phyloP scores from a whole-genome alignment of 2,888 invertebrate species.

The Anthrax anthrax region DNA sequence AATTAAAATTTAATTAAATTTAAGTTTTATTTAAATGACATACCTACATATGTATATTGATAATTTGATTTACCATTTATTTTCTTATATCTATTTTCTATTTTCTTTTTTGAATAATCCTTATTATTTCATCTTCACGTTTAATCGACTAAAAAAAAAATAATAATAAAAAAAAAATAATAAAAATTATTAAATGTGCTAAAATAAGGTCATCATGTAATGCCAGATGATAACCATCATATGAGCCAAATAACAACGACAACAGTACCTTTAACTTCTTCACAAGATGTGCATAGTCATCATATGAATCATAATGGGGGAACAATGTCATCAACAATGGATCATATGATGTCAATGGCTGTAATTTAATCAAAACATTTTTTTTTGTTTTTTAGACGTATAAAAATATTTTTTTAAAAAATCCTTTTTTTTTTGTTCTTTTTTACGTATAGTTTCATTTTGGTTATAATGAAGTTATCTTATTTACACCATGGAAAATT shows the following conservation, averaged over 20 bases:
- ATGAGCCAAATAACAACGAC: not conserved
- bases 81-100: no score
- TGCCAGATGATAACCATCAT: not conserved
- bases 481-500: slow-evolving; percentile 73
- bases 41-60: no score
- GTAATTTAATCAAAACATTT: slow-evolving; percentile 16
- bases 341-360: slow-evolving; percentile 35
- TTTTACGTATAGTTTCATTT: slow-evolving; percentile 56
- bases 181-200: no score
- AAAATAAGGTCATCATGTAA: not conserved
- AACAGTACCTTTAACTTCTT: not conserved
- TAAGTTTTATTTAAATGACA: no score
- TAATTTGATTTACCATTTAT: no score
- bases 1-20: no score
- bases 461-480: slow-evolving; percentile 56
- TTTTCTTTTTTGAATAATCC: no score
- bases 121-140: no score
- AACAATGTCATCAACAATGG: not conserved
- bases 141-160: no score
- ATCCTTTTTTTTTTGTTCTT: not conserved
- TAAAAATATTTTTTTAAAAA: not conserved
- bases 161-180: no score
- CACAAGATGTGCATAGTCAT: not conserved
- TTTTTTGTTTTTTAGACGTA: not conserved
- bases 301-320: slow-evolving; percentile 15